A percentile compares a stretch with the other conserved stretches of the same genome.
phyloP scores from a whole-genome alignment of 2,113 vertebrate genomes.

The Corythaeola cristata region DNA sequence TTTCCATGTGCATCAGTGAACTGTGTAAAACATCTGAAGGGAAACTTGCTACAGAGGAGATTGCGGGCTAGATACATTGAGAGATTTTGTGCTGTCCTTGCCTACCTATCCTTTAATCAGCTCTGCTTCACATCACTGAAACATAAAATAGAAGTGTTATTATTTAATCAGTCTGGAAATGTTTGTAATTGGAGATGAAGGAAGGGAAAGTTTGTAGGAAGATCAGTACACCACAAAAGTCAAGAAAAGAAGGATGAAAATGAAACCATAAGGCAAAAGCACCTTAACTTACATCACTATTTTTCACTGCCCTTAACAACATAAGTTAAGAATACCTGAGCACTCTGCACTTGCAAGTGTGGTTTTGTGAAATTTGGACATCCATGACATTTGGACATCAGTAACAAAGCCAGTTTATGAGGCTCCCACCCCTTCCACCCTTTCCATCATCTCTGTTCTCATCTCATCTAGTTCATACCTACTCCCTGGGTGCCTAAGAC shows the following conservation, averaged over 20 bases:
- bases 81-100: slow-evolving; percentile 32
- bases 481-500: background rate
- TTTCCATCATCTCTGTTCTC: background rate
- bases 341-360: background rate
- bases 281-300: background rate
- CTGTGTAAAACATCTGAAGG: slow-evolving; percentile 62
- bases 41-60: slow-evolving; percentile 28
- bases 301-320: background rate
- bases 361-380: background rate
- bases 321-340: background rate
- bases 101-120: background rate
- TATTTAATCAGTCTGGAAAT: background rate
- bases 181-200: background rate
- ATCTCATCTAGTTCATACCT: background rate
- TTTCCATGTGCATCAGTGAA: slow-evolving; percentile 59
- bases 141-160: background rate
- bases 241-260: background rate
- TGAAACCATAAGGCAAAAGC: background rate
- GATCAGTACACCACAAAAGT: background rate
- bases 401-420: background rate
- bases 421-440: background rate
- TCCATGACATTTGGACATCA: background rate
- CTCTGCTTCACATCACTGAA: background rate
- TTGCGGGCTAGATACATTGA: background rate
- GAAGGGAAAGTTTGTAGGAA: background rate